Conservation (phyloP, 2,888 invertebrate species). For the Meteorus colon region DNA sequence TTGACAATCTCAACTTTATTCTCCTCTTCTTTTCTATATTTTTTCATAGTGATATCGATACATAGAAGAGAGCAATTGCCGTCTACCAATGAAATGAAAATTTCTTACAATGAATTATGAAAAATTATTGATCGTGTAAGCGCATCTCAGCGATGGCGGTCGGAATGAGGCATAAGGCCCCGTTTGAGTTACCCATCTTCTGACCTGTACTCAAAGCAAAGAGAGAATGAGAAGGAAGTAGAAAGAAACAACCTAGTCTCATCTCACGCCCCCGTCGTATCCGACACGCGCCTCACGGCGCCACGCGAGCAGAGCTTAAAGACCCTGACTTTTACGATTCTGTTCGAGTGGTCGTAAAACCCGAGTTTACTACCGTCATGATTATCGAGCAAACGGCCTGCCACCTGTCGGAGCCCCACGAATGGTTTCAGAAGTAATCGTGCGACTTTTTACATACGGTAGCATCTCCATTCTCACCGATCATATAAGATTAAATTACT, state of each 20-base stretch:
- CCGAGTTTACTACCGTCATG: conserved; percentile 76
- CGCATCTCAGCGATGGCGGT: conserved; percentile 63
- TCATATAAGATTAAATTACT: conserved; percentile 3
- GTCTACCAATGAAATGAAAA: conserved; percentile 24
- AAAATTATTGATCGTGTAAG: conserved; percentile 37
- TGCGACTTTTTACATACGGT: conserved; percentile 35
- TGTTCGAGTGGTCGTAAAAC: conserved; percentile 78
- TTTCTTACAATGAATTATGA: background rate
- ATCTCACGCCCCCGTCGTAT: conserved; percentile 68
- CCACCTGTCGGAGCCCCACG: conserved; percentile 72
- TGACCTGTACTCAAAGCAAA: conserved; percentile 27
- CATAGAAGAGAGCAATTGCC: background rate
- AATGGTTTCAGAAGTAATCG: conserved; percentile 63
- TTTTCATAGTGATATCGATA: background rate
- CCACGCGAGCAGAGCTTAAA: conserved; percentile 65
- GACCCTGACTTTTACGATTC: conserved; percentile 77
- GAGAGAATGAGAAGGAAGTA: conserved; percentile 15
- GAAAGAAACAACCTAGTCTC: conserved; percentile 38
- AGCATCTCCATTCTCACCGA: conserved; percentile 29
- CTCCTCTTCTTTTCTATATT: background rate
- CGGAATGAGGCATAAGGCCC: conserved; percentile 69
- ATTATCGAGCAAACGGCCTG: conserved; percentile 73
- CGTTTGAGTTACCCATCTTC: conserved; percentile 63
- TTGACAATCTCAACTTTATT: background rate
- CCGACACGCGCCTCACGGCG: conserved; percentile 72